Percentiles rank a stretch among this genome's conserved stretches.
phyloP scores from a whole-genome alignment of 2,113 vertebrate species.

The Notarius lentiginosus region DNA sequence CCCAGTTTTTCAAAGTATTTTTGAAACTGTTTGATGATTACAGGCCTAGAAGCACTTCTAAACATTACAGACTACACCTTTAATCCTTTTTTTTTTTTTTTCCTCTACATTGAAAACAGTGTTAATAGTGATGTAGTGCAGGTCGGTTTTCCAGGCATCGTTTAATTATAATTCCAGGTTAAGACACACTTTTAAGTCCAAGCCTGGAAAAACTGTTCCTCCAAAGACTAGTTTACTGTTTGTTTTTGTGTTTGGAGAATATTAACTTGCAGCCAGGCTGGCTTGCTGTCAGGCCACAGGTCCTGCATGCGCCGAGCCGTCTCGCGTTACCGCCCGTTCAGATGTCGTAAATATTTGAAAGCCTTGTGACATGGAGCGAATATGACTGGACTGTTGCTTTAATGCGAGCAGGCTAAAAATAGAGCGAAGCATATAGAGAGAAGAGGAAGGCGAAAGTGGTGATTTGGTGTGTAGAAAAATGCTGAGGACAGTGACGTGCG shows the following conservation, averaged over 20 bases:
- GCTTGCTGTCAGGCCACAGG: conserved; percentile 8
- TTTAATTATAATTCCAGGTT: neutral
- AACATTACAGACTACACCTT: conserved; percentile 6
- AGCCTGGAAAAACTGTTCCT: conserved; percentile 7
- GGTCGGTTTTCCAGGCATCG: neutral
- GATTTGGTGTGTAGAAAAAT: conserved; percentile 17
- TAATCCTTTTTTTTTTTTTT: neutral
- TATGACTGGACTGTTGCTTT: conserved; percentile 41
- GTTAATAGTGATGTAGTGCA: conserved; percentile 5
- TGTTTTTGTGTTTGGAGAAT: neutral
- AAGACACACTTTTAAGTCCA: neutral
- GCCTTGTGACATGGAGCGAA: conserved; percentile 46
- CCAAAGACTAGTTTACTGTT: neutral
- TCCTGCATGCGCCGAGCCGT: conserved; percentile 26
- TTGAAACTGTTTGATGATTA: neutral
- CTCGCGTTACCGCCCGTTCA: conserved; percentile 52
- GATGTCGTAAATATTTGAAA: conserved; percentile 58
- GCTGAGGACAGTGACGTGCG: neutral
- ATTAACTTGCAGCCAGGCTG: neutral
- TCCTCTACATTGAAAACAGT: conserved; percentile 8
- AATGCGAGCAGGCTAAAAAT: conserved; percentile 47
- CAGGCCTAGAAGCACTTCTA: neutral
- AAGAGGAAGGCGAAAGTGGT: conserved; percentile 16
- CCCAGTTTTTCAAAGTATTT: neutral
- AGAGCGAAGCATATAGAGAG: conserved; percentile 27